phyloP scores from a whole-genome alignment of 2,113 vertebrate genomes.

The Colossoma macropomum region DNA sequence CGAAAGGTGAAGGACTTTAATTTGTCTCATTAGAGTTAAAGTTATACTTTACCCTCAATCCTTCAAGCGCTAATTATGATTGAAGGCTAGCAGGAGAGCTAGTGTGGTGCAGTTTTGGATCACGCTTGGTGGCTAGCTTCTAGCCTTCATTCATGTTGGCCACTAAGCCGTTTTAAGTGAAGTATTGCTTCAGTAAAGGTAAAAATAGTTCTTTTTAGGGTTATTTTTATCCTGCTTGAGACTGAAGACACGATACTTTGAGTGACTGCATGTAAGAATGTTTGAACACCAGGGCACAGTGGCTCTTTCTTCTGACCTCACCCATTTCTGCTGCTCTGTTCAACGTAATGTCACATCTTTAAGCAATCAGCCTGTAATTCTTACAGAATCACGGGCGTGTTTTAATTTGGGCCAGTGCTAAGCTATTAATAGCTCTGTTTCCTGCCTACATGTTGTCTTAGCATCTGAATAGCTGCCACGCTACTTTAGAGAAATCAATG shows the following conservation, averaged over 20 bases:
- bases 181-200: not conserved
- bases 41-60: constrained; percentile 53
- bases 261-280: constrained; percentile 17
- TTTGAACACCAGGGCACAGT: not conserved
- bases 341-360: not conserved
- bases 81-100: constrained; percentile 6
- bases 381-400: not conserved
- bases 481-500: constrained; percentile 24
- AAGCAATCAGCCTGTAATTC: constrained; percentile 1
- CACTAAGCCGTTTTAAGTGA: not conserved
- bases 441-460: not conserved
- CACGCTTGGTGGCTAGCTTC: not conserved
- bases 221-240: not conserved
- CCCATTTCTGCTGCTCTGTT: not conserved
- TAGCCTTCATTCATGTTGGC: not conserved
- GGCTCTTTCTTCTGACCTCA: not conserved
- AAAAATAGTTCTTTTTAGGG: not conserved
- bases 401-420: constrained; percentile 14
- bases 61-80: constrained; percentile 24
- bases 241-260: not conserved
- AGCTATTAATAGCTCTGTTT: constrained; percentile 17
- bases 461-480: not conserved
- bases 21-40: constrained; percentile 67
- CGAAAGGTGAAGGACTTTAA: constrained; percentile 61
- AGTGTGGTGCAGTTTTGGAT: not conserved